Evolutionary conservation across 2,797 vertebrate species (phyloP), one percentile per base, ranked within the genome.

Genomic region (Pygocentrus nattereri): DNA sequence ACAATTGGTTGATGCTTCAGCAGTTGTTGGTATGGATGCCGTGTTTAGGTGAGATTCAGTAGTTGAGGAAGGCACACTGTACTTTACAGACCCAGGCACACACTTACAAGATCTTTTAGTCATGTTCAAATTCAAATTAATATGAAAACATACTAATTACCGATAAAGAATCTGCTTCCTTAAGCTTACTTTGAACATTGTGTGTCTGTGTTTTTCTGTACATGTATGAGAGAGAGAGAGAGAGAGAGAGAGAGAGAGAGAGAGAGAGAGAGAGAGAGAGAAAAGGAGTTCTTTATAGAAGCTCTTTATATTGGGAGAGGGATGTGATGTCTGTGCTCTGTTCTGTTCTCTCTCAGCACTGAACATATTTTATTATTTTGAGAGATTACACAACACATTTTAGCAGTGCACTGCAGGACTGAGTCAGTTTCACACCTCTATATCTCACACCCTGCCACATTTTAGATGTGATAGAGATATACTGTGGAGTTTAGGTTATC

Each of bases 331-430:
- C 27, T 56, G 7, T 74, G 59, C 64, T 41, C 56, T 59, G 47
- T 67, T 41, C 56, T 59, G 47, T 67, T 62, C 31, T 75, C 11
- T 69, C 56, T 79, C 34, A 61, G 47, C 11, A 25, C 70, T 76
- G 23, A 49, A 65, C 68, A 80, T 79, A 74, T 76, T 83, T 69
- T 19, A 50, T 81, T 81, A 83, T 81, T 83, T 82, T 78, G 79
- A 85, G 50, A 78, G 56, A 80, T 87, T 84, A 82, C 68, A 59
- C 85, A 85, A 85, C 71, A 13, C 12, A 62, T 81, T 71, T 74
- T 71, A 71, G 38, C 82, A 76, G 38, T 44, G 64, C 67, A 77
- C 62, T 74, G 54, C 67, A 52, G 71, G 68, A 78, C 31, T 81
- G 72, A 82, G 75, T 81, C 70, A 81, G 74, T 62, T 77, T 78